Base-by-base conservation (phyloP, 2,888 invertebrate species). In the Clivina fossor region DNA sequence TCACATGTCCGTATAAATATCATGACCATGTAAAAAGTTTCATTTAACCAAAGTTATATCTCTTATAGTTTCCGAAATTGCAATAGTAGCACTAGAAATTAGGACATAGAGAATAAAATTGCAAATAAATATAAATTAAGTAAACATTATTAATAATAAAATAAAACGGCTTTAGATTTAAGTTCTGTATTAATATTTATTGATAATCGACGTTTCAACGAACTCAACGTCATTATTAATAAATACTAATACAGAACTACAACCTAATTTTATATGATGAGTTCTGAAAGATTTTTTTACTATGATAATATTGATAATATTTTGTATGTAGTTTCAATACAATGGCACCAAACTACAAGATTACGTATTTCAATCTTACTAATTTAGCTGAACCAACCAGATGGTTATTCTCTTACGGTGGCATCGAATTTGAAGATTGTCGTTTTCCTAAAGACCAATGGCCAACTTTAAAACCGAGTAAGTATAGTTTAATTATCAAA, bases 361-460 rank as follows among this genome's bases (percentile, higher is more conserved):
- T 85, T 20, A 79, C 78, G 56, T 85, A 85, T 63, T 85, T 84
- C 68, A 75, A 80, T 63, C 74, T 82, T 18, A 81, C 78, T 68
- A 84, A 80, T 11, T 69, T 84, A 40, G 84, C 76, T 28, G 85
- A 85, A 69, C 81, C 83, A 30, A 77, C 83, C 63, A 76, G 84
- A 60, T 81, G 80, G 60, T 71, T 85, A 5, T 71, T 85, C 57
- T 80, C 79, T 56, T 83, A 83, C 65, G 81, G 81, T 43, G 78
- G 75, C 57, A 69, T 79, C 47, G 77, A 81, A 57, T 85, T 82
- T 65, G 81, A 83, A 69, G 85, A 85, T 71, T 66, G 69, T 40
- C 76, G 84, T 54, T 73, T 84, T 57, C 74, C 78, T 41, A 67
- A 71, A 40, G 76, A 77, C 35, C 74, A 80, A 61, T 82, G 82